Conservation (phyloP, 1,140 invertebrate genomes). For the Magallana ariakensis region DNA sequence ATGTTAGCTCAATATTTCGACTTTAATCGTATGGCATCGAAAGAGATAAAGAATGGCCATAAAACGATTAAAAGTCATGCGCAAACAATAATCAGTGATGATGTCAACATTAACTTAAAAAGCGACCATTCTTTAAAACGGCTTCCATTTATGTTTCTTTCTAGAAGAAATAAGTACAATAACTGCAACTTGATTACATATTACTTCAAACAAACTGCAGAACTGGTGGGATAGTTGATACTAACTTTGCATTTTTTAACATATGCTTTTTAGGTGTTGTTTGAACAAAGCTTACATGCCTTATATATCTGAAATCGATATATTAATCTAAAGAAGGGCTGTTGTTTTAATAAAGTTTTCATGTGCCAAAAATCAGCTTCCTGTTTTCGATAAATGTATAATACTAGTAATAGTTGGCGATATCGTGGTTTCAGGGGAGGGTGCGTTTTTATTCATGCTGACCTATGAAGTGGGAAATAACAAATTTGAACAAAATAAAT, state of each 20-base stretch:
- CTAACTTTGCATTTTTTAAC: background rate
- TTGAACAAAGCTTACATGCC: too few relatives aligned
- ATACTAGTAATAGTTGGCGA: too few relatives aligned
- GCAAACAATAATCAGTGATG: slow-evolving; percentile 72
- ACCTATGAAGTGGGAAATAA: too few relatives aligned
- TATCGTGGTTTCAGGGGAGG: too few relatives aligned
- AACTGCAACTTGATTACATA: slow-evolving; percentile 15
- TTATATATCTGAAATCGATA: too few relatives aligned
- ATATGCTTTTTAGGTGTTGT: too few relatives aligned
- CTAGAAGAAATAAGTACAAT: background rate
- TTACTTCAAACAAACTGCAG: background rate
- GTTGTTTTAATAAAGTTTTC: too few relatives aligned
- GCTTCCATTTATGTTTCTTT: slow-evolving; percentile 41
- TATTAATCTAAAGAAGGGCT: too few relatives aligned
- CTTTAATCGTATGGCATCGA: slow-evolving; percentile 71
- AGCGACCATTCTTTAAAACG: slow-evolving; percentile 24
- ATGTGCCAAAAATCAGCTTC: too few relatives aligned
- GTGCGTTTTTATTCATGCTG: too few relatives aligned
- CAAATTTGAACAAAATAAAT: too few relatives aligned
- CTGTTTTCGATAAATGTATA: too few relatives aligned
- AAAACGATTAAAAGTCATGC: slow-evolving; percentile 78
- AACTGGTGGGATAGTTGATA: background rate
- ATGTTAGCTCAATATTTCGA: slow-evolving; percentile 60
- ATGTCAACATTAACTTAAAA: slow-evolving; percentile 16
- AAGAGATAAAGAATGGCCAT: slow-evolving; percentile 78